Percentiles rank a stretch among this genome's conserved stretches.
Evolutionary conservation across 2,113 vertebrate species (phyloP).

Genomic region (Brachypteracias leptosomus): DNA sequence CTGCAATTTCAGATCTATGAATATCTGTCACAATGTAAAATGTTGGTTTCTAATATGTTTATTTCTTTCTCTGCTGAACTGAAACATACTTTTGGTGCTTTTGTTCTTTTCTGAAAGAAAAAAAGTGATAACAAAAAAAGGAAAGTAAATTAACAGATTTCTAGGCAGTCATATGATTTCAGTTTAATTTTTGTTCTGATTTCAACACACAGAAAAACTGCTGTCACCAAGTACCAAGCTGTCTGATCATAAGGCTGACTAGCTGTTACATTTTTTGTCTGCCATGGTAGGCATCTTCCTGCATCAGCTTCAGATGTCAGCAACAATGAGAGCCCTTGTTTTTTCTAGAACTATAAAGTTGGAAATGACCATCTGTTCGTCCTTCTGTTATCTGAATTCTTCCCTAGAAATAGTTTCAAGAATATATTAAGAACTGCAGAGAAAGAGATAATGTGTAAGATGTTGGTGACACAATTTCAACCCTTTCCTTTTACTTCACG

Average conservation of each 20-base stretch:
- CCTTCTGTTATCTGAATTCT: conserved; percentile 48
- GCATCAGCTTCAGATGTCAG: conserved; percentile 57
- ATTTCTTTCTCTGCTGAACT: not conserved
- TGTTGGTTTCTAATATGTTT: not conserved
- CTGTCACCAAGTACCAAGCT: conserved; percentile 14
- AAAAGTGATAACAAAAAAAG: not conserved
- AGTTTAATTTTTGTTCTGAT: conserved; percentile 27
- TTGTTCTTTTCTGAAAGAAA: not conserved
- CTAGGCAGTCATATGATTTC: not conserved
- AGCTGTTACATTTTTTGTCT: not conserved
- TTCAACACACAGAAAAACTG: not conserved
- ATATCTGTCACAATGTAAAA: not conserved
- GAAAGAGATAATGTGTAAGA: not conserved
- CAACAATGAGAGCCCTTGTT: conserved; percentile 17
- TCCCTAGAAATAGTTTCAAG: conserved; percentile 18
- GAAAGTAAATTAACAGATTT: not conserved
- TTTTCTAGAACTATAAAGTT: conserved; percentile 57
- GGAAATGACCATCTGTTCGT: conserved; percentile 65
- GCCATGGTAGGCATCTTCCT: conserved; percentile 28
- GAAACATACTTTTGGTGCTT: not conserved
- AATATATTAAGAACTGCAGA: conserved; percentile 41
- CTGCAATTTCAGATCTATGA: not conserved
- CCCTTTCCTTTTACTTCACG: not conserved
- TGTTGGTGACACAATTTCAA: not conserved
- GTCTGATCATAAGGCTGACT: not conserved